Conservation (phyloP, 2,113 vertebrate genomes). For the Azemiops feae region DNA sequence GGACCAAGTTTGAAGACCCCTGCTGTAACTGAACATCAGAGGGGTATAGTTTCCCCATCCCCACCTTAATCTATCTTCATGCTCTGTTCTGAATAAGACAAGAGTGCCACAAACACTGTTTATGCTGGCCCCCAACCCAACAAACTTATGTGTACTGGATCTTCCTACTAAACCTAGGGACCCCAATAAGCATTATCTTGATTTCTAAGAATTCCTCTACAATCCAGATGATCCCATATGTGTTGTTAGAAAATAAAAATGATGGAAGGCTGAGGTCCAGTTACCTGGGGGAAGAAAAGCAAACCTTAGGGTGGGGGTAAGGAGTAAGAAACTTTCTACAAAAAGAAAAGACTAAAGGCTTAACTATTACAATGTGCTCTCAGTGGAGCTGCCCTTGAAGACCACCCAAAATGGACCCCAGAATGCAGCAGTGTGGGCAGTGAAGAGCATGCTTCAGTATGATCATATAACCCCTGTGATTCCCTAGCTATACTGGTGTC, state of each 20-base stretch:
- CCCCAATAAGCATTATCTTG: not conserved
- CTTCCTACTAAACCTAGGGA: not conserved
- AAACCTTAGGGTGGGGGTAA: not conserved
- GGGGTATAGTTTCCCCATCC: not conserved
- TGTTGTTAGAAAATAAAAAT: not conserved
- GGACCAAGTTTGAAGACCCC: too few relatives aligned
- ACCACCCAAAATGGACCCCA: not conserved
- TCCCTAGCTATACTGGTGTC: not conserved
- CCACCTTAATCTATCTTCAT: not conserved
- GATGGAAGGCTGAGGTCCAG: not conserved
- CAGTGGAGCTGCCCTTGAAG: not conserved
- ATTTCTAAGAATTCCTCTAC: not conserved
- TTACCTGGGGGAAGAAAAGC: not conserved
- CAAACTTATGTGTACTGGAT: not conserved
- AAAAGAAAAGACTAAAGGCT: not conserved
- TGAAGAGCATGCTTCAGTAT: not conserved
- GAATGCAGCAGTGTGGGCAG: not conserved
- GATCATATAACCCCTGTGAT: not conserved
- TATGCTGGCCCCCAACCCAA: not conserved
- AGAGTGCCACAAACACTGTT: not conserved
- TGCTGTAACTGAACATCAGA: not conserved
- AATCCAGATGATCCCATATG: not conserved
- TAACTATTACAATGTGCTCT: not conserved
- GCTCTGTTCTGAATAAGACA: not conserved
- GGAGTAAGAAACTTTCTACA: not conserved